Percentiles rank a stretch among this genome's conserved stretches.
These are phyloP conservation scores for Herpailurus yagouaroundi DNA, from an alignment of 2,113 vertebrate genomes.

Conservation along the genomic window DNA sequence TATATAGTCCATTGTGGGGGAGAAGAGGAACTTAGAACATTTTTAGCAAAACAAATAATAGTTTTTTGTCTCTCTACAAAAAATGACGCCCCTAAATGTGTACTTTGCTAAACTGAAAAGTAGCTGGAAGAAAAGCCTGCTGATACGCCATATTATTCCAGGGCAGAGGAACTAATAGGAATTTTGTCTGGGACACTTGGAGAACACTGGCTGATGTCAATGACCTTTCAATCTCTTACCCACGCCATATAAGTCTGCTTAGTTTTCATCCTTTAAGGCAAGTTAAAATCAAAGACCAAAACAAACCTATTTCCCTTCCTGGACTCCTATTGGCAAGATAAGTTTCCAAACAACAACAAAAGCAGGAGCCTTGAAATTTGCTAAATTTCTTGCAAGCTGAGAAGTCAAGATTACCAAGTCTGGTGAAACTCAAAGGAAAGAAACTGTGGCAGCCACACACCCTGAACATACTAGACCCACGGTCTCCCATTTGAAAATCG, in stretches of 20 bases:
- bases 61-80: constrained; percentile 7
- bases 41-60: constrained; percentile 32
- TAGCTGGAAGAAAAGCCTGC: neutral
- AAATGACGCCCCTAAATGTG: neutral
- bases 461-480: neutral
- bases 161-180: neutral
- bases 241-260: neutral
- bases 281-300: neutral
- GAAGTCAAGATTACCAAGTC: neutral
- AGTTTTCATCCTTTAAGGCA: neutral
- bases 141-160: neutral
- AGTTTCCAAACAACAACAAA: neutral
- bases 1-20: neutral
- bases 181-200: neutral
- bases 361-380: neutral
- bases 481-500: neutral
- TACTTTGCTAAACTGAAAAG: neutral
- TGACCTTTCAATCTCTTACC: neutral
- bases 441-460: neutral
- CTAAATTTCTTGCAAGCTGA: neutral
- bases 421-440: neutral
- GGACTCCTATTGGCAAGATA: neutral
- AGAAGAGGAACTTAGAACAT: neutral
- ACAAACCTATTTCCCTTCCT: neutral
- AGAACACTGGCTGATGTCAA: neutral